Evolutionary conservation across 1,140 invertebrate genomes (phyloP), one percentile per base, ranked within the genome.

Genomic region (Drosophila gunungcola): DNA sequence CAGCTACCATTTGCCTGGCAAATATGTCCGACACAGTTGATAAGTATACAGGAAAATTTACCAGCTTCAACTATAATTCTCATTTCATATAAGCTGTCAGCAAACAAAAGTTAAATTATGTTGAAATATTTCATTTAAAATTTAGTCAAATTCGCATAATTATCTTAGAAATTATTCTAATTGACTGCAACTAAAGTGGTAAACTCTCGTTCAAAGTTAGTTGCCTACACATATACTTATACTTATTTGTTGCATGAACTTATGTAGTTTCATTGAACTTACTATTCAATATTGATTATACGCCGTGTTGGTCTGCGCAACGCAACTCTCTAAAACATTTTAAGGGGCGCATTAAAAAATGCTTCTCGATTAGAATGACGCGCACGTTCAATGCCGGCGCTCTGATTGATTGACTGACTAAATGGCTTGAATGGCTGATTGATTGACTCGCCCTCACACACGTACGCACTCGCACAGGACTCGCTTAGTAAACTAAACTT

Each of bases 361-460:
- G 78, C 65, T 45, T 75, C 34, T 69, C 60, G 79, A 80, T 88
- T 88, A 77, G 79, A 76, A 88, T 88, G 79, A 67, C 58, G 72
- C 36, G 77, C 83, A 88, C 83, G 83, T 88, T 51, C 58, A 48
- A 36, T 45, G 58, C 42, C 46, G 46, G 54, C 67, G 53, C 73
- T 70, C 83, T 88, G 83, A 88, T 89, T 88, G 83, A 88, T 88
- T 60, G 84, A 88, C 83, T 88, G 79, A 89, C 83, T 88, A 83
- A 89, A 83, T 88, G 79, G 79, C 84, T 82, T 77, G 83, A 88
- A 88, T 88, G 80, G 43, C 84, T 77, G 83, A 88, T 89, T 88
- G 83, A 88, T 88, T 88, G 83, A 88, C 83, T 89, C 55, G 41
- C 64, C 62, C 65, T 53, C 48, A 57, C 61, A 70, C 63, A 53